phyloP scores from a whole-genome alignment of 2,888 invertebrate genomes.

The Dexiosoma caninum region DNA sequence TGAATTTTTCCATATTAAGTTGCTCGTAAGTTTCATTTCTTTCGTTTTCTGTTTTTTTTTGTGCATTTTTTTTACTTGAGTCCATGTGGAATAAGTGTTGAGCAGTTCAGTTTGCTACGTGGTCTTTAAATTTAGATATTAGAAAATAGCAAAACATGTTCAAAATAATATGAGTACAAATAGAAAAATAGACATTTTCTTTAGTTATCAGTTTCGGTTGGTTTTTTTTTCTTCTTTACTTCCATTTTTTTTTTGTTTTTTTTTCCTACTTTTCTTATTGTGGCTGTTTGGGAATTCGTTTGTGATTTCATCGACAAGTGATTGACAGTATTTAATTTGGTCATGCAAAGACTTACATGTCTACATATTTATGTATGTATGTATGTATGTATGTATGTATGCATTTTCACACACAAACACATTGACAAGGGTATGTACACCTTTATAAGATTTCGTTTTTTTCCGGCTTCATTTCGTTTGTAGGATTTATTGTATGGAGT shows the following conservation, averaged over 20 bases:
- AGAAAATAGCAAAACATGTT: neutral
- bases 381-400: neutral
- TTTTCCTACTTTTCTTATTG: conserved; percentile 17
- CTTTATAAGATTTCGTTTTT: neutral
- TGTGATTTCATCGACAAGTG: conserved; percentile 48
- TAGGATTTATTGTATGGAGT: too few species aligned
- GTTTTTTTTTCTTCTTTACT: neutral
- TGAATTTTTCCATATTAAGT: neutral
- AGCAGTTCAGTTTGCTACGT: conserved; percentile 19
- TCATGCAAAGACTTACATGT: conserved; percentile 4
- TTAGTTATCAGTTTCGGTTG: conserved; percentile 4
- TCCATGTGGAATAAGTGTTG: conserved; percentile 18
- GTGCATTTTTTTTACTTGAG: neutral
- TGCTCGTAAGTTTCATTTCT: neutral
- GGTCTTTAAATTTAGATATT: conserved; percentile 15
- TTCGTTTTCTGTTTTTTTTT: neutral
- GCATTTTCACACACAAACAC: neutral
- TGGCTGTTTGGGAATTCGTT: conserved; percentile 14
- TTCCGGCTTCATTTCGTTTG: neutral
- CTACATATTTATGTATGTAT: too few species aligned
- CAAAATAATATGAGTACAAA: neutral
- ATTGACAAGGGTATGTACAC: neutral
- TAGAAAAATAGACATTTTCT: neutral
- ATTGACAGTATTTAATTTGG: conserved; percentile 37
- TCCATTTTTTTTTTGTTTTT: neutral